Evolutionary conservation across 2,888 invertebrate genomes (phyloP).

Genomic region (Brenthis hecate): DNA sequence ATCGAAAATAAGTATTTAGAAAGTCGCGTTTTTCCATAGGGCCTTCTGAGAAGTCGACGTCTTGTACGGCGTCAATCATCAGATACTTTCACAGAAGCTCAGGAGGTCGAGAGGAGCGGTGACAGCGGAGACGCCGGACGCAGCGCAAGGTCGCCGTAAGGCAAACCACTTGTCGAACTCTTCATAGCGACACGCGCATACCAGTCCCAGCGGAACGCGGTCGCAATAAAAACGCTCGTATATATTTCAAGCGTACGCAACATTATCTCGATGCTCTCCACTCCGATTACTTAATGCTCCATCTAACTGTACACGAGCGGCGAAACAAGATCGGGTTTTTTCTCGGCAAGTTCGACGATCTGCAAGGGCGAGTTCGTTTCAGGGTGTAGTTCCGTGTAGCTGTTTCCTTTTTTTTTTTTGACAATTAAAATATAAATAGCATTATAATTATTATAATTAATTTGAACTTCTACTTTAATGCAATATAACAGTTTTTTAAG

Average conservation of each 20-base stretch:
- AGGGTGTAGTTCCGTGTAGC: constrained; percentile 54
- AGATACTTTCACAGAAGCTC: constrained; percentile 76
- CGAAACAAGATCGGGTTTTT: constrained; percentile 79
- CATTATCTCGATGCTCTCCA: constrained; percentile 77
- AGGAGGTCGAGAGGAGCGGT: constrained; percentile 56
- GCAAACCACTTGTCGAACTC: constrained; percentile 77
- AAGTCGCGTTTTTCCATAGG: constrained; percentile 64
- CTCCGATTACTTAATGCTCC: constrained; percentile 80
- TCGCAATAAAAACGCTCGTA: constrained; percentile 77
- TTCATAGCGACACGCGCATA: constrained; percentile 69
- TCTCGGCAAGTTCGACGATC: constrained; percentile 73
- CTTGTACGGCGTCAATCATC: constrained; percentile 48
- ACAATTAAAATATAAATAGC: constrained; percentile 3
- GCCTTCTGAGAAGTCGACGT: constrained; percentile 46
- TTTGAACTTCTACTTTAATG: constrained; percentile 14
- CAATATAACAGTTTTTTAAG: not conserved
- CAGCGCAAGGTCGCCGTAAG: constrained; percentile 78
- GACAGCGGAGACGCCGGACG: constrained; percentile 54
- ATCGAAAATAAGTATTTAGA: constrained; percentile 57
- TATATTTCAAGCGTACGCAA: constrained; percentile 82
- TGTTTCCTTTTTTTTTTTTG: constrained; percentile 33
- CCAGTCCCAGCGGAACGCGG: constrained; percentile 69
- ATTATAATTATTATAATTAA: not conserved
- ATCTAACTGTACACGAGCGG: constrained; percentile 75
- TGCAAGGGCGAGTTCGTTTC: constrained; percentile 55